phyloP scores from a whole-genome alignment of 2,113 vertebrate genomes.

The Rhabdornis inornatus region DNA sequence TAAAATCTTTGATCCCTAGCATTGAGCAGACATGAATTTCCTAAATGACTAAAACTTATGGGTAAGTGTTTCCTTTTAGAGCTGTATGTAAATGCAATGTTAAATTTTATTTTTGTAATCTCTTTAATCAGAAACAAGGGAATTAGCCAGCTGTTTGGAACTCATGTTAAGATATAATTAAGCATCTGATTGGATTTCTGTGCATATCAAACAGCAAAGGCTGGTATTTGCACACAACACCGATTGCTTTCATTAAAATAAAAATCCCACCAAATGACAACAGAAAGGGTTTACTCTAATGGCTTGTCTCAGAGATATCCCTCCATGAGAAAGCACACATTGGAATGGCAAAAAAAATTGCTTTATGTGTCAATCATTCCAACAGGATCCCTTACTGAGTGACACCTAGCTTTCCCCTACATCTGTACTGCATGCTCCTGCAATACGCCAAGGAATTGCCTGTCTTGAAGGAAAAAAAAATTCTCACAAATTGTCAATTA shows the following conservation, averaged over 20 bases:
- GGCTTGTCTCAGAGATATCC: slow-evolving; percentile 61
- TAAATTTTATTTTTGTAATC: slow-evolving; percentile 95
- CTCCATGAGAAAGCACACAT: slow-evolving; percentile 63
- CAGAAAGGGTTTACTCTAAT: slow-evolving; percentile 52
- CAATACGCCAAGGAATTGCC: slow-evolving; percentile 51
- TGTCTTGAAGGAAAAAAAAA: slow-evolving; percentile 8
- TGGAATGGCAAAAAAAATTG: slow-evolving; percentile 59
- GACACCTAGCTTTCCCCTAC: slow-evolving; percentile 59
- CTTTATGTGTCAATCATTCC: slow-evolving; percentile 76
- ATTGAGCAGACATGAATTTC: slow-evolving; percentile 29
- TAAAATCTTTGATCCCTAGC: slow-evolving; percentile 39
- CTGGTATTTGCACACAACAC: slow-evolving; percentile 75
- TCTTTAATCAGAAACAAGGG: slow-evolving; percentile 95
- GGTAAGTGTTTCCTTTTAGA: slow-evolving; percentile 69
- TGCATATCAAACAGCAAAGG: slow-evolving; percentile 80
- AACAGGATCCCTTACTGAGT: slow-evolving; percentile 49
- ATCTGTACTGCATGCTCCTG: slow-evolving; percentile 43
- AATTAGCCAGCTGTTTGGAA: slow-evolving; percentile 95
- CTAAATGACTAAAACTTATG: slow-evolving; percentile 63
- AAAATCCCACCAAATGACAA: slow-evolving; percentile 58
- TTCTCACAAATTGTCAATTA: slow-evolving; percentile 58
- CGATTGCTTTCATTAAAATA: slow-evolving; percentile 72
- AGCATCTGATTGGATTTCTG: slow-evolving; percentile 94
- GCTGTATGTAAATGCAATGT: slow-evolving; percentile 81
- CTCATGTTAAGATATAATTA: slow-evolving; percentile 95